These are phyloP conservation scores for Drosophila teissieri DNA, from an alignment of 1,140 invertebrate genomes.

Conservation along the genomic window DNA sequence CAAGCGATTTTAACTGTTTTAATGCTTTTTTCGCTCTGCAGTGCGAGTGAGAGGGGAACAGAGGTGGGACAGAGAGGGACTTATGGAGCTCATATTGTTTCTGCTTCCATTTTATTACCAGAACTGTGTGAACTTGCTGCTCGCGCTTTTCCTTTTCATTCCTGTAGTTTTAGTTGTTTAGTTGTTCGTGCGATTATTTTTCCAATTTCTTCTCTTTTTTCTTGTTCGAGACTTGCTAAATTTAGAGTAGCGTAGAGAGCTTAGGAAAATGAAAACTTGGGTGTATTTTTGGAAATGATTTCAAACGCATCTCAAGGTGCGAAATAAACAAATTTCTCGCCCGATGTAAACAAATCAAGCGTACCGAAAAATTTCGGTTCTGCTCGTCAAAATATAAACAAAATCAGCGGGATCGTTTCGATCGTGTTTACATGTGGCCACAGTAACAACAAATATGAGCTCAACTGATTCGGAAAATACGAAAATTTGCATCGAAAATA, in stretches of 20 bases:
- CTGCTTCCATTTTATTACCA: conserved; percentile 54
- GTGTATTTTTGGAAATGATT: conserved; percentile 82
- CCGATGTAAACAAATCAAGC: conserved; percentile 77
- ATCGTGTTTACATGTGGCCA: conserved; percentile 19
- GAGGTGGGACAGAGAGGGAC: background rate
- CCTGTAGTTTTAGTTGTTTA: conserved; percentile 25
- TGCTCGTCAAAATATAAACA: conserved; percentile 39
- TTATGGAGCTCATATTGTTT: conserved; percentile 15
- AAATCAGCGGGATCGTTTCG: conserved; percentile 12
- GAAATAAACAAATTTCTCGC: conserved; percentile 69
- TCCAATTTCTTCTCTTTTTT: conserved; percentile 30
- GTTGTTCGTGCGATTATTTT: conserved; percentile 74
- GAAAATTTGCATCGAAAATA: background rate
- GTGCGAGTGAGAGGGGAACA: background rate
- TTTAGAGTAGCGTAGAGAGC: conserved; percentile 51
- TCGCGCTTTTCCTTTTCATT: conserved; percentile 22
- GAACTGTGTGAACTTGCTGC: conserved; percentile 71
- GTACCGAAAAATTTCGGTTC: conserved; percentile 22
- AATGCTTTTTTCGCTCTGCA: conserved; percentile 47
- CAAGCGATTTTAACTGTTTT: conserved; percentile 81
- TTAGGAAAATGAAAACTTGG: conserved; percentile 29
- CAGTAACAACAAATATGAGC: conserved; percentile 34
- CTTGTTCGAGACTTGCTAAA: conserved; percentile 54
- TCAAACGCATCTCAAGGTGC: conserved; percentile 80
- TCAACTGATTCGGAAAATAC: background rate